Conservation (phyloP, 2,888 invertebrate species). For the Neuroscelio doddi region DNA sequence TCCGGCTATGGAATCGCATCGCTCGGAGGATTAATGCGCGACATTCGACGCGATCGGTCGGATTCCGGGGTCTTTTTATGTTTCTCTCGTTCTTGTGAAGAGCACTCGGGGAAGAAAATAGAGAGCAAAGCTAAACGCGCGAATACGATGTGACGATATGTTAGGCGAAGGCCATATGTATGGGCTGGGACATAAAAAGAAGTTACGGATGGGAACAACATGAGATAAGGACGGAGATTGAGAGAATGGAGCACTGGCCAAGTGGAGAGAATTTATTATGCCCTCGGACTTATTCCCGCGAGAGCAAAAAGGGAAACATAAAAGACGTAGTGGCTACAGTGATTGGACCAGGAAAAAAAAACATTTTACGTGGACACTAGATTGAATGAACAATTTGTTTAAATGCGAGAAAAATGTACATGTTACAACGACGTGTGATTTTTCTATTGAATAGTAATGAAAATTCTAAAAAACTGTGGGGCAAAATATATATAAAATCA, state of each 20-base stretch:
- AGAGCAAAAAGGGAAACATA: slow-evolving; percentile 28
- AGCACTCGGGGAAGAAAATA: slow-evolving; percentile 9
- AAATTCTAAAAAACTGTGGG: not conserved
- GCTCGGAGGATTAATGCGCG: slow-evolving; percentile 30
- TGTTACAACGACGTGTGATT: not conserved
- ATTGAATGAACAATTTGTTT: slow-evolving; percentile 41
- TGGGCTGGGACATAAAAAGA: slow-evolving; percentile 27
- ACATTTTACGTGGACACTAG: slow-evolving; percentile 10
- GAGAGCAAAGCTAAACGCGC: slow-evolving; percentile 28
- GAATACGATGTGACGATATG: slow-evolving; percentile 34
- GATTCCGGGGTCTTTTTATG: slow-evolving; percentile 30
- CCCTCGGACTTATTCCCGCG: slow-evolving; percentile 22
- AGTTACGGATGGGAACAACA: slow-evolving; percentile 32
- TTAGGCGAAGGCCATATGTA: slow-evolving; percentile 26
- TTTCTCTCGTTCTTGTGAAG: slow-evolving; percentile 1
- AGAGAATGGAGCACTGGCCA: slow-evolving; percentile 39
- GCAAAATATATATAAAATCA: not conserved
- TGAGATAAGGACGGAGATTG: slow-evolving; percentile 40
- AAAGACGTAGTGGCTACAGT: slow-evolving; percentile 19
- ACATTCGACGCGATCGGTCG: slow-evolving; percentile 23
- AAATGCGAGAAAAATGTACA: slow-evolving; percentile 39
- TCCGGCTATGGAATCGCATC: slow-evolving; percentile 26
- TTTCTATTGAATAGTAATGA: not conserved
- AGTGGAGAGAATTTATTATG: slow-evolving; percentile 44
- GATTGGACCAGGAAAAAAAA: slow-evolving; percentile 17